phyloP scores from a whole-genome alignment of 2,113 vertebrate genomes.

The Ochotona princeps region DNA sequence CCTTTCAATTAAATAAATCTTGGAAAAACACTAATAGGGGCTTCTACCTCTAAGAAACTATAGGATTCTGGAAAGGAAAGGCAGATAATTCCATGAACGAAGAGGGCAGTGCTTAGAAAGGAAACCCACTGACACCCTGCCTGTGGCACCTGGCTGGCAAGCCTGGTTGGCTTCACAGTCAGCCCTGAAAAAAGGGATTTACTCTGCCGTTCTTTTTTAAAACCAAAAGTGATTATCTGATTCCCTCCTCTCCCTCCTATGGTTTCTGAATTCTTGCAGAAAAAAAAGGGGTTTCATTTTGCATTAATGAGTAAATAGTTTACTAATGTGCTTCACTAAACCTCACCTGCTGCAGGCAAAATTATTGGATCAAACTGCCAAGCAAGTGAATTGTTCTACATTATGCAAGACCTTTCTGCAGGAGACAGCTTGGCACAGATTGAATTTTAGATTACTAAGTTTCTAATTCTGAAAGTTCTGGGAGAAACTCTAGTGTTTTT shows the following conservation, averaged over 20 bases:
- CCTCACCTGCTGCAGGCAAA: conserved; percentile 12
- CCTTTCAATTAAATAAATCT: too few species aligned
- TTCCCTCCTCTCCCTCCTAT: background rate
- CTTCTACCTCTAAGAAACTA: background rate
- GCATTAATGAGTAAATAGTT: conserved; percentile 63
- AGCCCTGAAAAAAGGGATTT: background rate
- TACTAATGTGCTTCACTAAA: conserved; percentile 34
- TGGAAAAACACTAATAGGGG: too few species aligned
- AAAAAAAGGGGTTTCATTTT: conserved; percentile 34
- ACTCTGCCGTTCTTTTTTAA: background rate
- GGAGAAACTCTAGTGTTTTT: background rate
- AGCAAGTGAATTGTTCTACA: conserved; percentile 40
- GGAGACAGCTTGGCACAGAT: background rate
- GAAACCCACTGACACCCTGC: background rate
- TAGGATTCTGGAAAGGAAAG: background rate
- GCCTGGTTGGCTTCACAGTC: background rate
- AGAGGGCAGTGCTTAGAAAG: background rate
- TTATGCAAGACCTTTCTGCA: conserved; percentile 20
- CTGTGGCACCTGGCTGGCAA: background rate
- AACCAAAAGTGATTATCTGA: background rate
- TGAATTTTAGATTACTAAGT: background rate
- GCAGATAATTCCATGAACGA: background rate
- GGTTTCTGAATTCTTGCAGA: background rate
- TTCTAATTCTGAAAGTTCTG: background rate
- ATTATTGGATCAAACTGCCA: conserved; percentile 50